Base-by-base conservation (phyloP, 2,113 vertebrate species). In the Trinectes maculatus region DNA sequence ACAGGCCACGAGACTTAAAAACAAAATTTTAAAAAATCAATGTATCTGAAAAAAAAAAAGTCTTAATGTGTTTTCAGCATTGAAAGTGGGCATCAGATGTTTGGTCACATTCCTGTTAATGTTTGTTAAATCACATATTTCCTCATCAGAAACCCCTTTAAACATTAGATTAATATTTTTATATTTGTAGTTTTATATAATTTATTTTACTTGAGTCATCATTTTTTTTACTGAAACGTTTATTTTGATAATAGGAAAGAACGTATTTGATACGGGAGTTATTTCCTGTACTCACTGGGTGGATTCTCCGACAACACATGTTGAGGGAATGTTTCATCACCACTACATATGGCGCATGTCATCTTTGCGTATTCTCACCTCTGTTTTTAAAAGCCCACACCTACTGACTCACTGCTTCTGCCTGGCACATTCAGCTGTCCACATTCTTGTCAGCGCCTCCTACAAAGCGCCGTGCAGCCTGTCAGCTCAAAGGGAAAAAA, bases 361-460 rank as follows among this genome's bases (percentile, higher is more conserved):
- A 87, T 85, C 82, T 62, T 71, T 69, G 79, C 42, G 65, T 81
- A 60, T 85, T 90, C 85, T 89, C 87, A 78, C 85, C 84, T 89
- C 89, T 91, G 85, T 91, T 91, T 90, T 52, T 82, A 85, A 84
- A 85, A 86, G 29, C 85, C 85, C 78, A 80, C 80, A 88, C 68
- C 84, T 82, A 83, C 75, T 91, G 90, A 92, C 74, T 91, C 88
- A 91, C 72, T 84, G 84, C 79, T 89, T 66, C 81, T 75, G 81
- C 85, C 70, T 84, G 74, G 74, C 80, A 85, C 85, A 89, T 76
- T 89, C 89, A 90, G 89, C 82, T 90, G 91, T 89, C 87, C 84
- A 4, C 85, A 85, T 86, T 83, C 85, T 73, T 86, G 83, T 91
- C 86, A 85, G 86, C 85, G 31, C 86, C 90, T 89, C 90, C 90